Percentiles rank a stretch among this genome's conserved stretches.
Evolutionary conservation across 1,140 invertebrate genomes (phyloP).

Genomic region (Zaprionus ornatus): DNA sequence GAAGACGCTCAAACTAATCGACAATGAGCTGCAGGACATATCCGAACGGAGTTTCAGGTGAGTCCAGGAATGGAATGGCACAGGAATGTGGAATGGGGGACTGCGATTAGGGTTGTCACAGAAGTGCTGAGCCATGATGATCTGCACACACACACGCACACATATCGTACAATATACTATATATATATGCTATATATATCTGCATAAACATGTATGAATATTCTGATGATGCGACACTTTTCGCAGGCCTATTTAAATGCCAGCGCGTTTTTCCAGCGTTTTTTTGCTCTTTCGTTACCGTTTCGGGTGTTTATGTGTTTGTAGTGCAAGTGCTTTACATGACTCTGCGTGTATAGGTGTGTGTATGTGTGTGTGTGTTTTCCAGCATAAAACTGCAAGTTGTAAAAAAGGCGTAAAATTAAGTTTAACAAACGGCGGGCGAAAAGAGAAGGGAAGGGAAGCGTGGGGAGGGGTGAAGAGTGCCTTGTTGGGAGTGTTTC

Average conservation of each 20-base stretch:
- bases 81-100: too few relatives aligned
- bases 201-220: slow-evolving; percentile 15
- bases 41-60: slow-evolving; percentile 83
- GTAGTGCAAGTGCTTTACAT: slow-evolving; percentile 57
- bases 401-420: slow-evolving; percentile 82
- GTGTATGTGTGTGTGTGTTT: slow-evolving; percentile 51
- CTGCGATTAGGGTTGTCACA: slow-evolving; percentile 17
- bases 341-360: background rate
- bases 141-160: slow-evolving; percentile 16
- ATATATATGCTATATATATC: slow-evolving; percentile 13
- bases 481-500: slow-evolving; percentile 44
- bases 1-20: slow-evolving; percentile 85
- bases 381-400: slow-evolving; percentile 75
- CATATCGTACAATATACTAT: slow-evolving; percentile 7
- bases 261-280: slow-evolving; percentile 17
- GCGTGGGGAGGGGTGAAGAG: background rate
- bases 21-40: slow-evolving; percentile 85
- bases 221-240: slow-evolving; percentile 67
- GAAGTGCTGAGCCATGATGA: slow-evolving; percentile 58
- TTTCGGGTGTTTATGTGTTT: slow-evolving; percentile 32
- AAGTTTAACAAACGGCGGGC: slow-evolving; percentile 74
- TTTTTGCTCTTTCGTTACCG: slow-evolving; percentile 9
- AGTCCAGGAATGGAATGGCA: slow-evolving; percentile 35
- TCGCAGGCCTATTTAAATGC: slow-evolving; percentile 57
- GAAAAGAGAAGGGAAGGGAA: background rate